A percentile compares a stretch with the other conserved stretches of the same genome.
These are phyloP conservation scores for Dione vanillae DNA, from an alignment of 2,888 invertebrate genomes.

Conservation along the genomic window DNA sequence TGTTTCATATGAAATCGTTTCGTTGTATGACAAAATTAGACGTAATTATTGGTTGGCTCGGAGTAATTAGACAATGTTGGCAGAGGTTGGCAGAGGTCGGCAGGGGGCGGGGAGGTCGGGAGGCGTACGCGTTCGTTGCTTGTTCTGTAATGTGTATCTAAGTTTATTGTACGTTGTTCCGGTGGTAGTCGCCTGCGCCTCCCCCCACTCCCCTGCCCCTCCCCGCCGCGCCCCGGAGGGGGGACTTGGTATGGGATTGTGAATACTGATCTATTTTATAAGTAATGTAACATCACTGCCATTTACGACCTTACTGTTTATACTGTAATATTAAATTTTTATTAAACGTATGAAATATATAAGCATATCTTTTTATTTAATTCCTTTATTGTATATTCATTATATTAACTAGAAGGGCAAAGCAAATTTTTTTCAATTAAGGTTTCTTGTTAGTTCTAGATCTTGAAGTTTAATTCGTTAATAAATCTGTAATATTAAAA, in stretches of 20 bases:
- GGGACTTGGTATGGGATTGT: slow-evolving; percentile 69
- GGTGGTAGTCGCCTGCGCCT: neutral
- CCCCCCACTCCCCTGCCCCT: neutral
- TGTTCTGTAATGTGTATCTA: slow-evolving; percentile 67
- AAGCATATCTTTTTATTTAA: slow-evolving; percentile 48
- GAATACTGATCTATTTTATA: slow-evolving; percentile 71
- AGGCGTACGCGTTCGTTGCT: slow-evolving; percentile 57
- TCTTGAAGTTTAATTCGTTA: no score
- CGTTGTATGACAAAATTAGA: slow-evolving; percentile 47
- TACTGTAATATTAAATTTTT: slow-evolving; percentile 81
- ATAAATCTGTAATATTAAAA: no score
- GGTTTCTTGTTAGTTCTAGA: no score
- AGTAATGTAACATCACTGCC: slow-evolving; percentile 82
- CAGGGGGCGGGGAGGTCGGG: slow-evolving; percentile 55
- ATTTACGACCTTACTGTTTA: slow-evolving; percentile 84
- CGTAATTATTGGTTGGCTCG: slow-evolving; percentile 64
- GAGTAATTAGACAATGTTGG: slow-evolving; percentile 55
- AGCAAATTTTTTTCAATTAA: no score
- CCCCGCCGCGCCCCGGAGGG: slow-evolving; percentile 46
- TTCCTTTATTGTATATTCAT: no score
- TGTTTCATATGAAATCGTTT: slow-evolving; percentile 43
- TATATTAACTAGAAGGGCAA: no score
- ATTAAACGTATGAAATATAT: slow-evolving; percentile 72
- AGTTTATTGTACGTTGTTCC: slow-evolving; percentile 70
- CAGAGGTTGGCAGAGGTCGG: slow-evolving; percentile 64